Evolutionary conservation across 2,797 vertebrate species (phyloP).

Genomic region (Glyptemys insculpta): DNA sequence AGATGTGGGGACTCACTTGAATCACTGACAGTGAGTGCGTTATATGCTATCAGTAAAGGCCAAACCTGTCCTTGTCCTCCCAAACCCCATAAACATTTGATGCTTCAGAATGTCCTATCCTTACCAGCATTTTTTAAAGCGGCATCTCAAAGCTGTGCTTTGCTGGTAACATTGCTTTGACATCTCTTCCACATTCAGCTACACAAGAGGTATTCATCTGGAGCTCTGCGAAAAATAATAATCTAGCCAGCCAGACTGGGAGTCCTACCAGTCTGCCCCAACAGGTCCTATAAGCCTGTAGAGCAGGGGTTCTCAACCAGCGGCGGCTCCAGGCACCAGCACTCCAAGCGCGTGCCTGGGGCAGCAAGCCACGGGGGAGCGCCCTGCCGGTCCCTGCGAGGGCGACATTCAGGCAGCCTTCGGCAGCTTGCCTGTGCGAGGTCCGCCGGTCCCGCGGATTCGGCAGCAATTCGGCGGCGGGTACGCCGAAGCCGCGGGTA

Average conservation of each 20-base stretch:
- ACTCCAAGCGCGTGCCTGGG: too few species aligned
- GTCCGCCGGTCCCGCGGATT: too few species aligned
- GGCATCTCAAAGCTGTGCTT: neutral
- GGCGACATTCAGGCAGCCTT: too few species aligned
- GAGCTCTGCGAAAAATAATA: constrained; percentile 68
- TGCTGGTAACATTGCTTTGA: constrained; percentile 45
- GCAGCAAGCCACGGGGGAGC: too few species aligned
- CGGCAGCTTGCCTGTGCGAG: too few species aligned
- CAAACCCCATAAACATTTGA: neutral
- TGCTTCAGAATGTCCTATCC: neutral
- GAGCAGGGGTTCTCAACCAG: too few species aligned
- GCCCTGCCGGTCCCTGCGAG: too few species aligned
- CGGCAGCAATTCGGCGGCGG: too few species aligned
- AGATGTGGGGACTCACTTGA: neutral
- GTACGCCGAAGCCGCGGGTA: too few species aligned
- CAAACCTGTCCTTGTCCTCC: neutral
- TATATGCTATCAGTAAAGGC: constrained; percentile 1
- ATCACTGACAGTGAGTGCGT: neutral
- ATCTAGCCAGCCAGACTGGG: neutral
- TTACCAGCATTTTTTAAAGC: constrained; percentile 12
- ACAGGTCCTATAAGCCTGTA: constrained; percentile 35
- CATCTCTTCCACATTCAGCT: constrained; percentile 31
- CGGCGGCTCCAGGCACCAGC: too few species aligned
- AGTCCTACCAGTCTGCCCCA: constrained; percentile 32
- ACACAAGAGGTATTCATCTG: constrained; percentile 28